phyloP scores from a whole-genome alignment of 1,140 invertebrate species.

The Lucilia sericata region DNA sequence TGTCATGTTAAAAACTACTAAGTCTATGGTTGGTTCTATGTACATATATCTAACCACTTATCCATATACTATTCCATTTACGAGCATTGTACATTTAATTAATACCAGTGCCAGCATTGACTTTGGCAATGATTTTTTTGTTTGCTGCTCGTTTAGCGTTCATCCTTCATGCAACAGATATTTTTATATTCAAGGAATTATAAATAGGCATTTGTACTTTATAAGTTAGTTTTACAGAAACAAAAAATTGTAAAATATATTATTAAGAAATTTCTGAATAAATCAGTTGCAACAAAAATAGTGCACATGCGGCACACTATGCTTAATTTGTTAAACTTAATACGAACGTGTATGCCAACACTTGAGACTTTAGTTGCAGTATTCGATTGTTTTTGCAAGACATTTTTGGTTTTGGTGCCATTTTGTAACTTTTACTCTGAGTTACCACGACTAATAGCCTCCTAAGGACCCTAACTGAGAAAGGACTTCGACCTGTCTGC shows the following conservation, averaged over 20 bases:
- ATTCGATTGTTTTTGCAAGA: no score
- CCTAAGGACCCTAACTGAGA: no score
- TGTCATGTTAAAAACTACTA: no score
- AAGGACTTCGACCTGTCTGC: no score
- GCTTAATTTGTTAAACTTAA: not conserved
- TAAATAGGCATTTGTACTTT: not conserved
- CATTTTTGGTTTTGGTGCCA: no score
- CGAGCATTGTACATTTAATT: not conserved
- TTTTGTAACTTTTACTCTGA: no score
- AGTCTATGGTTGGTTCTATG: no score
- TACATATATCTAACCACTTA: no score
- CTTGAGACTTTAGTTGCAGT: no score
- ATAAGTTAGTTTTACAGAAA: no score
- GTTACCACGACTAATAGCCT: no score
- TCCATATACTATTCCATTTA: no score
- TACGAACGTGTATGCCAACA: not conserved
- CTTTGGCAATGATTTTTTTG: slow-evolving; percentile 38
- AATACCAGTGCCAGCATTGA: slow-evolving; percentile 21
- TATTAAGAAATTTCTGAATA: not conserved
- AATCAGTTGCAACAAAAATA: not conserved
- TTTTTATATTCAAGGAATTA: slow-evolving; percentile 36
- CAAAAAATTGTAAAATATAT: not conserved
- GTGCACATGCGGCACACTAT: not conserved
- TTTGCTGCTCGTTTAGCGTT: not conserved
- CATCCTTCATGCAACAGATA: slow-evolving; percentile 40